Conservation (phyloP, 2,797 vertebrate genomes). For the Ctenochaetus hawaiiensis region DNA sequence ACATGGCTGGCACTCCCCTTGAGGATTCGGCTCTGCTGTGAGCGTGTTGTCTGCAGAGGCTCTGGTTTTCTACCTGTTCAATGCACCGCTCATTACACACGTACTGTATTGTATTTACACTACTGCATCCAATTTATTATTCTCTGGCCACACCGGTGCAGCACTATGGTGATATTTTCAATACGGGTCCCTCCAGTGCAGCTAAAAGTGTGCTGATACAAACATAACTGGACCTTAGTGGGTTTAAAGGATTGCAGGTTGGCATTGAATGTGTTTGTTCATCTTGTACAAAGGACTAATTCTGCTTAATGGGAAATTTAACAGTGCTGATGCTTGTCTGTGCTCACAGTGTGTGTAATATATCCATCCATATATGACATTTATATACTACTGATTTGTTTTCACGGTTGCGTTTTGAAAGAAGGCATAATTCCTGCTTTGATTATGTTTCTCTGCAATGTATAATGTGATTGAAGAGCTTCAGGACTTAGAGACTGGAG, state of each 20-base stretch:
- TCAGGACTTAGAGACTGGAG: neutral
- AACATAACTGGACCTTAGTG: constrained; percentile 32
- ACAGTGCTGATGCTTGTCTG: constrained; percentile 20
- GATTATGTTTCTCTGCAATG: neutral
- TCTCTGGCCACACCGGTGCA: constrained; percentile 21
- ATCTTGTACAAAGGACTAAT: constrained; percentile 29
- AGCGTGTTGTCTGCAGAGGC: constrained; percentile 63
- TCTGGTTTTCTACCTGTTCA: constrained; percentile 38
- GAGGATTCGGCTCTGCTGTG: constrained; percentile 53
- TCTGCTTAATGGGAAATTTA: constrained; percentile 42
- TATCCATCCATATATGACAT: constrained; percentile 2
- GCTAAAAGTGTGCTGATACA: constrained; percentile 31
- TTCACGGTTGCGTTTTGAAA: neutral
- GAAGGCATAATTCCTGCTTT: neutral
- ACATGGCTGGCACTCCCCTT: constrained; percentile 55
- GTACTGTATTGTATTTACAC: constrained; percentile 56
- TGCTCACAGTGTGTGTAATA: neutral
- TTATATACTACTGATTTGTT: constrained; percentile 4
- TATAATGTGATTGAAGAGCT: too few relatives aligned
- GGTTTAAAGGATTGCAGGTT: constrained; percentile 25
- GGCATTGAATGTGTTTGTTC: constrained; percentile 29
- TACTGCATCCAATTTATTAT: constrained; percentile 52
- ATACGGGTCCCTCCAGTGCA: constrained; percentile 41
- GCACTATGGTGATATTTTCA: constrained; percentile 24
- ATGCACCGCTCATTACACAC: constrained; percentile 59